Evolutionary conservation across 2,888 invertebrate genomes (phyloP), one percentile per base, ranked within the genome.

Genomic region (Ectobius pallidus): DNA sequence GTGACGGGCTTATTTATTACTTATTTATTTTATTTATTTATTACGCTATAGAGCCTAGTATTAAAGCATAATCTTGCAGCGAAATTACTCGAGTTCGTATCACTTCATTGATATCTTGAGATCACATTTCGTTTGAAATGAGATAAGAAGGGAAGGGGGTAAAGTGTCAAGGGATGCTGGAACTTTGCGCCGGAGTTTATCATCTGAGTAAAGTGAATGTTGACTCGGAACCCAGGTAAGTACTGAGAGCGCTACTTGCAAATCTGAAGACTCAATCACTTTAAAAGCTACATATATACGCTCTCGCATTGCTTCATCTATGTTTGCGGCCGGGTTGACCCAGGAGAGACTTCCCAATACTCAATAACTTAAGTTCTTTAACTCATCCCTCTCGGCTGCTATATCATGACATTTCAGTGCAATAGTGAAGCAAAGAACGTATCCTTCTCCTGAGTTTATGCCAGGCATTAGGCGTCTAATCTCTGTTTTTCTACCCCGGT

Each of bases 41-140:
- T n/a, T n/a, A n/a, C n/a, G n/a, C n/a, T n/a, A n/a, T n/a, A n/a
- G n/a, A n/a, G n/a, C n/a, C n/a, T n/a, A n/a, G n/a, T n/a, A n/a
- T n/a, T n/a, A n/a, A n/a, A n/a, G n/a, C n/a, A n/a, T n/a, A n/a
- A n/a, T n/a, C n/a, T n/a, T n/a, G n/a, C n/a, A n/a, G n/a, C n/a
- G n/a, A n/a, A n/a, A n/a, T n/a, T n/a, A n/a, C n/a, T n/a, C n/a
- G n/a, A n/a, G n/a, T n/a, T n/a, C n/a, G n/a, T n/a, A n/a, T n/a
- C n/a, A n/a, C n/a, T n/a, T n/a, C n/a, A n/a, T n/a, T n/a, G n/a
- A n/a, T n/a, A n/a, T n/a, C n/a, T n/a, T n/a, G n/a, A n/a, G n/a
- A 46, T 46, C 46, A 46, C n/a, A 46, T 46, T 46, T 46, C n/a
- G 46, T 46, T 46, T 46, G 46, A 46, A 46, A 46, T 46, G n/a